Evolutionary conservation across 37 sponge, comb jelly and placozoan species (phyloP).

Genomic region (Lycopodina hypogea): DNA sequence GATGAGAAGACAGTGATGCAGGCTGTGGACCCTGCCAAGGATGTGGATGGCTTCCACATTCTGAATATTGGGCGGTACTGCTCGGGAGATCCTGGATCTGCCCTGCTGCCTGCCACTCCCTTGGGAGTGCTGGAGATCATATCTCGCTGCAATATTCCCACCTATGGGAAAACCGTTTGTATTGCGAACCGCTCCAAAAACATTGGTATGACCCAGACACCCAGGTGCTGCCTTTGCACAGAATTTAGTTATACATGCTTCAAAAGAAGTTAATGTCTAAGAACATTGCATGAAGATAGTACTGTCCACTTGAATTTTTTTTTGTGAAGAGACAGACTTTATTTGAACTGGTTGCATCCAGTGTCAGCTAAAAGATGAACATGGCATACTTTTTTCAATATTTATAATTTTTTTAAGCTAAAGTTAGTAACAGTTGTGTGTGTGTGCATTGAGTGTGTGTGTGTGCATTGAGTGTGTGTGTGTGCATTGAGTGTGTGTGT

Average conservation of each 20-base stretch:
- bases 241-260: too few relatives aligned
- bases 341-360: too few relatives aligned
- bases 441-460: not conserved
- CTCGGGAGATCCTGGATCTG: conserved; percentile 21
- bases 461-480: not conserved
- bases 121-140: conserved; percentile 73
- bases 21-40: conserved; percentile 62
- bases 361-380: too few relatives aligned
- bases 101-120: conserved; percentile 74
- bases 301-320: too few relatives aligned
- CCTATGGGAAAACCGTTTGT: conserved; percentile 68
- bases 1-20: conserved; percentile 53
- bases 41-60: conserved; percentile 81
- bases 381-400: too few relatives aligned
- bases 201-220: conserved; percentile 76
- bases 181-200: conserved; percentile 74
- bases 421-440: too few relatives aligned
- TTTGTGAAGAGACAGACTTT: too few relatives aligned
- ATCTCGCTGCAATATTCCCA: conserved; percentile 65
- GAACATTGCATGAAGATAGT: too few relatives aligned
- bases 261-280: too few relatives aligned
- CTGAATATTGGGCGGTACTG: conserved; percentile 67
- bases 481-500: conserved; percentile 5
- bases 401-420: too few relatives aligned
- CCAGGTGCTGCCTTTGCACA: too few relatives aligned